A percentile compares a stretch with the other conserved stretches of the same genome.
phyloP scores from a whole-genome alignment of 1,140 invertebrate genomes.

The Caenorhabditis remanei region DNA sequence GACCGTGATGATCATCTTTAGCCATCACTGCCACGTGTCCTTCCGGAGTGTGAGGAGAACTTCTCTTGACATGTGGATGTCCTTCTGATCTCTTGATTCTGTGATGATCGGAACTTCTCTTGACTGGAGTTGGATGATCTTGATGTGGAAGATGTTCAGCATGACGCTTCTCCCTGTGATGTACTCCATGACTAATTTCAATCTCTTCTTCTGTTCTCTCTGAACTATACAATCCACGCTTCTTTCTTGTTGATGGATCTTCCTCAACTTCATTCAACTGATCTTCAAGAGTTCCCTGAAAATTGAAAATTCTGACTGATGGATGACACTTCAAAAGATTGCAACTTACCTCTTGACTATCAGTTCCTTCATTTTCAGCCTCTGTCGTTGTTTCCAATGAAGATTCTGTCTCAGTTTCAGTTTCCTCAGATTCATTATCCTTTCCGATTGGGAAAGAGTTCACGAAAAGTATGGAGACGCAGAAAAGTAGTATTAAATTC shows the following conservation, averaged over 20 bases:
- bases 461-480: slow-evolving; percentile 8
- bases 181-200: slow-evolving; percentile 22
- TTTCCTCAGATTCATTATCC: slow-evolving; percentile 9
- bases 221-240: slow-evolving; percentile 31
- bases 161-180: slow-evolving; percentile 16
- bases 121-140: neutral
- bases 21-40: neutral
- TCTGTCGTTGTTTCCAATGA: slow-evolving; percentile 9
- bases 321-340: too few relatives aligned
- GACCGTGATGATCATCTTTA: slow-evolving; percentile 2
- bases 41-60: neutral
- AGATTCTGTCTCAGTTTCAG: neutral
- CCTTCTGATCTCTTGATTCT: slow-evolving; percentile 43
- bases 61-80: slow-evolving; percentile 5
- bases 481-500: slow-evolving; percentile 1
- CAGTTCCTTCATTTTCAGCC: slow-evolving; percentile 2
- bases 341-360: slow-evolving; percentile 12
- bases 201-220: slow-evolving; percentile 39
- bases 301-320: neutral
- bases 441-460: slow-evolving; percentile 41
- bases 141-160: slow-evolving; percentile 29
- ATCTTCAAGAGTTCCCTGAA: neutral
- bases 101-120: slow-evolving; percentile 34
- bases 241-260: slow-evolving; percentile 2
- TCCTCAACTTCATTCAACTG: slow-evolving; percentile 6